A percentile compares a stretch with the other conserved stretches of the same genome.
These are phyloP conservation scores for Sialia sialis DNA, from an alignment of 2,113 vertebrate species.

Conservation along the genomic window DNA sequence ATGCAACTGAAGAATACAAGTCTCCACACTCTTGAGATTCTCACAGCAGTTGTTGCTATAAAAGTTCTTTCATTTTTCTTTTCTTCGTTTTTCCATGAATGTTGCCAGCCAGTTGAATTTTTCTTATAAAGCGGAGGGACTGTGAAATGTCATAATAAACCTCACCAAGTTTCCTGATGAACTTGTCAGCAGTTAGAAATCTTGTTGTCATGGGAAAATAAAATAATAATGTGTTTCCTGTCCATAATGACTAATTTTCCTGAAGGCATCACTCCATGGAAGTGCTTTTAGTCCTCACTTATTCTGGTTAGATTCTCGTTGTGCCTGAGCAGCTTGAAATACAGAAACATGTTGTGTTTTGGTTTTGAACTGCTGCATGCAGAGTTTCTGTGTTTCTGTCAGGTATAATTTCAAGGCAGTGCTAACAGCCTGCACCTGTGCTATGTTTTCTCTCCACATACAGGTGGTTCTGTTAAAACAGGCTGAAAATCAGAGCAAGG, in stretches of 20 bases:
- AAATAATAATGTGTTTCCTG: neutral
- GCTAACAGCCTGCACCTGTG: neutral
- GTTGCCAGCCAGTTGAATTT: neutral
- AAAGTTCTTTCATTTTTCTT: neutral
- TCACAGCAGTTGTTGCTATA: neutral
- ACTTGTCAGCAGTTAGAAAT: neutral
- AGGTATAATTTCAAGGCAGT: neutral
- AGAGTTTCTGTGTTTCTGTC: neutral
- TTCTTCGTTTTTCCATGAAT: neutral
- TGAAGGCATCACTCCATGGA: neutral
- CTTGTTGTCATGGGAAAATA: neutral
- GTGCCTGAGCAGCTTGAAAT: neutral
- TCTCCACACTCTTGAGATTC: neutral
- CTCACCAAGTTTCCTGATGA: neutral
- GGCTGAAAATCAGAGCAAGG: neutral
- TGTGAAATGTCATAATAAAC: neutral
- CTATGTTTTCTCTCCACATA: neutral
- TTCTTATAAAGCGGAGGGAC: neutral
- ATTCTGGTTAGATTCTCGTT: neutral
- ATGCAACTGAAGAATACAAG: neutral
- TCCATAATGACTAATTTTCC: neutral
- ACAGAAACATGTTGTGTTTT: neutral
- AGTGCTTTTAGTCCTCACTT: neutral
- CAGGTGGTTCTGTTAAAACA: slow-evolving; percentile 2
- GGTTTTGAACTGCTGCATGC: neutral